Evolutionary conservation across 2,888 invertebrate species (phyloP), one percentile per base, ranked within the genome.

Genomic region (Drosophila anomalata): DNA sequence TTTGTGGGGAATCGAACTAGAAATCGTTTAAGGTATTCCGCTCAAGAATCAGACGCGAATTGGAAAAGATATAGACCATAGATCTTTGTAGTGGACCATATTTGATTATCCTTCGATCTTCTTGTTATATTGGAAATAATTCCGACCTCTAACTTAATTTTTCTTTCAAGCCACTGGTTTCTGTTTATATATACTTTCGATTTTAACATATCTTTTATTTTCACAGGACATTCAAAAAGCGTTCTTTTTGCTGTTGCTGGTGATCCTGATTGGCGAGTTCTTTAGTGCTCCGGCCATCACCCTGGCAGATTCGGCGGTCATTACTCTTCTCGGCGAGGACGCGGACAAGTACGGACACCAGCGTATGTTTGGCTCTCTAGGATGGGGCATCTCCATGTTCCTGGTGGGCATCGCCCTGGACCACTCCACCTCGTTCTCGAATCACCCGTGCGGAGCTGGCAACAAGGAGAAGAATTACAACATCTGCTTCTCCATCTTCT

Each of bases 311-410:
- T 96, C 97, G 0, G 97, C 97, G 6, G 97, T 97, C 44, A 96
- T 98, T 71, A 96, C 96, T 3, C 93, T 97, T 75, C 94, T 98
- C 0, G 98, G 97, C 0, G 97, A 97, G 89, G 97, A 96, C 89
- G 95, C 96, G 0, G 96, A 96, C 88, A 94, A 95, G 93, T 97
- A 99, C 91, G 99, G 99, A 0, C 96, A 98, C 88, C 99, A 99
- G 92, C 94, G 99, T 79, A 98, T 99, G 97, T 99, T 98, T 90
- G 98, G 98, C 2, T 98, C 98, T 17, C 93, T 99, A 61, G 99
- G 99, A 47, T 99, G 99, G 99, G 99, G 98, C 29, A 93, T 99
- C 80, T 97, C 99, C 48, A 99, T 99, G 99, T 99, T 99, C 92
- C 96, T 99, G 90, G 98, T 99, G 67, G 92, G 92, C 70, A 97